Percentiles rank a stretch among this genome's conserved stretches.
Evolutionary conservation across 2,797 vertebrate species (phyloP).

Genomic region (Trematomus bernacchii): DNA sequence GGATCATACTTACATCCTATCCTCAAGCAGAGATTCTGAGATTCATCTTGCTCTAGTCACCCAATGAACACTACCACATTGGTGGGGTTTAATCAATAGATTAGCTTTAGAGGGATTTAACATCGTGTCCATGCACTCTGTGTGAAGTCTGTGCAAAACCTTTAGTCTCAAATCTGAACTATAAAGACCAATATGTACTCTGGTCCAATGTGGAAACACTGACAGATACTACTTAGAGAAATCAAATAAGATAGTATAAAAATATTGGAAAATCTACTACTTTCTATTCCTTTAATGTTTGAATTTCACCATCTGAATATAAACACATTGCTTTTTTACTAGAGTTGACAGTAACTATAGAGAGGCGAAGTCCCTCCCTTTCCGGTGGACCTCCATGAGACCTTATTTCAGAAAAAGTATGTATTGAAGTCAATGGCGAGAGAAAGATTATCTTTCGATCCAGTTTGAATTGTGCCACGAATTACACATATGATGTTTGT

Average conservation of each 20-base stretch:
- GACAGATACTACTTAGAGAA: slow-evolving; percentile 26
- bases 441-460: too few relatives aligned
- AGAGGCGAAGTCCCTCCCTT: too few relatives aligned
- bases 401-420: too few relatives aligned
- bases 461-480: too few relatives aligned
- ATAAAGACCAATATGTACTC: slow-evolving; percentile 30
- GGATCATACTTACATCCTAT: slow-evolving; percentile 99
- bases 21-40: slow-evolving; percentile 95
- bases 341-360: not conserved
- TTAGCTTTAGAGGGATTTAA: slow-evolving; percentile 99
- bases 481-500: too few relatives aligned
- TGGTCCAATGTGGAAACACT: slow-evolving; percentile 41
- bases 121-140: slow-evolving; percentile 97
- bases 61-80: slow-evolving; percentile 99
- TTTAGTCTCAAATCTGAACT: slow-evolving; percentile 63
- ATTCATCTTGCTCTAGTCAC: slow-evolving; percentile 99
- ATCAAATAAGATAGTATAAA: slow-evolving; percentile 9
- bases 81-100: slow-evolving; percentile 99
- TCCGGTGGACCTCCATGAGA: too few relatives aligned
- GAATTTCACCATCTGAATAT: slow-evolving; percentile 21
- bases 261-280: slow-evolving; percentile 22
- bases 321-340: slow-evolving; percentile 29
- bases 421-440: too few relatives aligned
- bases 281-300: slow-evolving; percentile 12
- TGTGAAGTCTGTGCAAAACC: slow-evolving; percentile 68